Evolutionary conservation across 2,888 invertebrate species (phyloP).

Genomic region (Arctia plantaginis): DNA sequence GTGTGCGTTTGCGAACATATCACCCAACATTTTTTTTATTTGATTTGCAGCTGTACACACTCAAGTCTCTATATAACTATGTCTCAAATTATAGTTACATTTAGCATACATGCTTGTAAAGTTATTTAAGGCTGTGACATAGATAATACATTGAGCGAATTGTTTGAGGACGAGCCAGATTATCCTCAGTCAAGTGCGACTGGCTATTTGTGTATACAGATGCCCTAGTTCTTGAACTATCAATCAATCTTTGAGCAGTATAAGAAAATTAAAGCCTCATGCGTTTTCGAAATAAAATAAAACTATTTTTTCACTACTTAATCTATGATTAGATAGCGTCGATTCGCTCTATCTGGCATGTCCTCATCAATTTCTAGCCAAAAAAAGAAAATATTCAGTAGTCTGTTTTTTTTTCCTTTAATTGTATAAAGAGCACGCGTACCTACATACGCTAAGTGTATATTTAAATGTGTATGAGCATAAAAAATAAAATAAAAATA

Average conservation of each 20-base stretch:
- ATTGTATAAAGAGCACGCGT: constrained; percentile 32
- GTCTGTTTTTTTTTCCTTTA: constrained; percentile 37
- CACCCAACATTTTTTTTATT: neutral
- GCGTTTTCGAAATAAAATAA: neutral
- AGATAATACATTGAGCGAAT: constrained; percentile 65
- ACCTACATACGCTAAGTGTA: constrained; percentile 34
- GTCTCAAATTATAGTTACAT: constrained; percentile 29
- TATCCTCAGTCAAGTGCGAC: neutral
- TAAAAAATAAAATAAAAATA: constrained; percentile 46
- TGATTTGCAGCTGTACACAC: constrained; percentile 5
- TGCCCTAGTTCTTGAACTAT: neutral
- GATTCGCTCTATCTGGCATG: constrained; percentile 26
- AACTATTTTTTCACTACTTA: neutral
- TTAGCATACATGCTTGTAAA: constrained; percentile 55
- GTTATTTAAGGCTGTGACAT: constrained; percentile 81
- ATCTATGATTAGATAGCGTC: no score
- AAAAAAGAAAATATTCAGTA: constrained; percentile 41
- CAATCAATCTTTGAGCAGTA: neutral
- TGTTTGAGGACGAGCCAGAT: constrained; percentile 43
- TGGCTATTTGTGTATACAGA: neutral
- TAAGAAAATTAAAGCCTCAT: neutral
- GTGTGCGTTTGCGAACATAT: neutral
- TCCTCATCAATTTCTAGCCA: constrained; percentile 45
- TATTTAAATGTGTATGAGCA: constrained; percentile 48
- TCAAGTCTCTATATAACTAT: constrained; percentile 19